Evolutionary conservation across 30 jellyfish, hydroid and myxozoan species (phyloP).

Genomic region (Aurelia aurita): DNA sequence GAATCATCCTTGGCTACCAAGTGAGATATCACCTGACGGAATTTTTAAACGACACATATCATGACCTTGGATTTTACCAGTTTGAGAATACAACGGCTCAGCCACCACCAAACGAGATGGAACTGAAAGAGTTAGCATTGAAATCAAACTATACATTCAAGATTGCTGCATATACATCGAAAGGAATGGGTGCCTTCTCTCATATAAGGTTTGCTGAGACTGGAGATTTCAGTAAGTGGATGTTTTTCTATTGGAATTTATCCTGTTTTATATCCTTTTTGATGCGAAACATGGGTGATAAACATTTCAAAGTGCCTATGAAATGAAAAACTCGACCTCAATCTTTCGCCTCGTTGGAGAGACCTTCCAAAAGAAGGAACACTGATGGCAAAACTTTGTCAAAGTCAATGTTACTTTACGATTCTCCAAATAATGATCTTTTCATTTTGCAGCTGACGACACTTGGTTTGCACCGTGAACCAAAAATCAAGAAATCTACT

Average conservation of each 20-base stretch:
- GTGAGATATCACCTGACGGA: too few species aligned
- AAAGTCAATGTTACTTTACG: too few species aligned
- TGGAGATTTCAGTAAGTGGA: conserved; percentile 66
- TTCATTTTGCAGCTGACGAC: too few species aligned
- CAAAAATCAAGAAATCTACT: too few species aligned
- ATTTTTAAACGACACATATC: not conserved
- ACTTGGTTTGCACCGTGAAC: too few species aligned
- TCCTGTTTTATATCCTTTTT: not conserved
- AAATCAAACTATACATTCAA: conserved; percentile 15
- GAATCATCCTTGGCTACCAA: conserved; percentile 8
- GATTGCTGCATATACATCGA: conserved; percentile 57
- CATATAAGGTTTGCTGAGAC: conserved; percentile 16
- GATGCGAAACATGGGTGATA: not conserved
- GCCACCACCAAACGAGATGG: not conserved
- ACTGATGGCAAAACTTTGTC: too few species aligned
- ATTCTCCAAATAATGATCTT: too few species aligned
- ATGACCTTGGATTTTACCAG: conserved; percentile 4
- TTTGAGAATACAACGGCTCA: not conserved
- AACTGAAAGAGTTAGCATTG: conserved; percentile 15
- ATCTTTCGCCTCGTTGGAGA: too few species aligned
- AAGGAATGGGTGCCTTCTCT: conserved; percentile 56
- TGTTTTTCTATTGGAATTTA: not conserved
- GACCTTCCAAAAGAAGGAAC: too few species aligned
- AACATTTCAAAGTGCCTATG: not conserved
- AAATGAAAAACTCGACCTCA: too few species aligned